A percentile compares a stretch with the other conserved stretches of the same genome.
Evolutionary conservation across 2,888 invertebrate genomes (phyloP).

Genomic region (Meiosimyza platycephala): DNA sequence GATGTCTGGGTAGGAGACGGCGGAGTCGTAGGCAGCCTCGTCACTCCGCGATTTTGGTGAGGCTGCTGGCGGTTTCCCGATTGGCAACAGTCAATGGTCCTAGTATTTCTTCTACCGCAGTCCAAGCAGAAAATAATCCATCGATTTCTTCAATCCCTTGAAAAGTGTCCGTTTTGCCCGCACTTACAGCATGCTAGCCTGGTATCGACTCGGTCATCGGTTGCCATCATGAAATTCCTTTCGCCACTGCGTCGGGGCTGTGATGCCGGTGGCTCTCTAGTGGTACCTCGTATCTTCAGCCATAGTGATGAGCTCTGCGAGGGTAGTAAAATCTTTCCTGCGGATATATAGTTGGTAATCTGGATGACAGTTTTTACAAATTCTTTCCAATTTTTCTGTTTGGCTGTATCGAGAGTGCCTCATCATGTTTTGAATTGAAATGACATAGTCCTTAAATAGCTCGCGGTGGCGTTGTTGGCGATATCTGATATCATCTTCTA

Average conservation of each 20-base stretch:
- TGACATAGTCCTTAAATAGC: too few species aligned
- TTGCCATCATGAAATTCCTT: background rate
- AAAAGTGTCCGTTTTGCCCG: slow-evolving; percentile 6
- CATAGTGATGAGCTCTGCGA: slow-evolving; percentile 5
- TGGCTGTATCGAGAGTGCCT: too few species aligned
- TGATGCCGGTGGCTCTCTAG: background rate
- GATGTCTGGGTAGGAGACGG: too few species aligned
- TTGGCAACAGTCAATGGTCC: slow-evolving; percentile 2
- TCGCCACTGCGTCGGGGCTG: background rate
- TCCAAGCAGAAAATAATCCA: background rate
- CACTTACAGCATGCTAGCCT: slow-evolving; percentile 1
- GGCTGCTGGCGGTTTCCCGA: slow-evolving; percentile 16
- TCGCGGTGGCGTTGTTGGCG: too few species aligned
- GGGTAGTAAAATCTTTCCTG: slow-evolving; percentile 18
- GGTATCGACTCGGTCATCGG: background rate
- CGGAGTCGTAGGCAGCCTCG: too few species aligned
- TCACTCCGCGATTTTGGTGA: background rate
- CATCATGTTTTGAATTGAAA: too few species aligned
- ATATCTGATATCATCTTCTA: too few species aligned
- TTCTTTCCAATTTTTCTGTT: too few species aligned
- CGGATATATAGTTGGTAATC: too few species aligned
- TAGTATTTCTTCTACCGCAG: slow-evolving; percentile 2
- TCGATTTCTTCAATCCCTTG: background rate
- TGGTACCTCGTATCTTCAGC: background rate
- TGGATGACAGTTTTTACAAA: too few species aligned